phyloP scores from a whole-genome alignment of 2,797 vertebrate species.

The Ctenopoma kingsleyae region DNA sequence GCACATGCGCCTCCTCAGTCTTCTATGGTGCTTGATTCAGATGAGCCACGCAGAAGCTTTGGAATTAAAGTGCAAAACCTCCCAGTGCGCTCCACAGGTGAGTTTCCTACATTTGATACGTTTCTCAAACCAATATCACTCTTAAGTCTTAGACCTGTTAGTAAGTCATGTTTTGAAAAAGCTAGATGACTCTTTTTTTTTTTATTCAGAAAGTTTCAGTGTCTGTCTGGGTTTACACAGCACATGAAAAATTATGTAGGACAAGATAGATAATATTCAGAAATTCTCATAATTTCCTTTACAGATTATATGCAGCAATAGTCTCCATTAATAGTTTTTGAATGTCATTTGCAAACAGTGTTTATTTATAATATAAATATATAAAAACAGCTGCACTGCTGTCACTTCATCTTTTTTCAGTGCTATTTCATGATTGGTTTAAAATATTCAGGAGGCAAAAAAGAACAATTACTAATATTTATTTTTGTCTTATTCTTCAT shows the following conservation, averaged over 20 bases:
- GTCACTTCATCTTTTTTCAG: too few species aligned
- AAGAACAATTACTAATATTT: too few species aligned
- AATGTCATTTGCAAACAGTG: too few species aligned
- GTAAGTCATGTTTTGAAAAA: not conserved
- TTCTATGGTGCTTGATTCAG: conserved; percentile 91
- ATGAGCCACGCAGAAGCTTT: conserved; percentile 97
- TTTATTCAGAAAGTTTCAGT: not conserved
- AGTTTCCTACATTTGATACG: conserved; percentile 24
- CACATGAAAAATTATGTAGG: not conserved
- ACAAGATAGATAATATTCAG: not conserved
- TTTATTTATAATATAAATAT: too few species aligned
- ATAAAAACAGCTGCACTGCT: too few species aligned
- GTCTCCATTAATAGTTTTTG: too few species aligned
- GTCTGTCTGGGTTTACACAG: not conserved
- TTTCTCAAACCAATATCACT: not conserved
- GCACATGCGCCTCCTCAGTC: conserved; percentile 92
- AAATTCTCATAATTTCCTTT: too few species aligned
- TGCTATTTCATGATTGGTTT: too few species aligned
- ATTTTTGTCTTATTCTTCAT: too few species aligned
- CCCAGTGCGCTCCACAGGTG: conserved; percentile 97
- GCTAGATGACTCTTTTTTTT: not conserved
- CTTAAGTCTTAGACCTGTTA: not conserved
- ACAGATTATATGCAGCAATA: too few species aligned
- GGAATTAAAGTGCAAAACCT: conserved; percentile 99
- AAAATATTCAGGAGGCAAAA: too few species aligned